A percentile compares a stretch with the other conserved stretches of the same genome.
Evolutionary conservation across 2,888 invertebrate genomes (phyloP).

Genomic region (Conops quadrifasciatus): DNA sequence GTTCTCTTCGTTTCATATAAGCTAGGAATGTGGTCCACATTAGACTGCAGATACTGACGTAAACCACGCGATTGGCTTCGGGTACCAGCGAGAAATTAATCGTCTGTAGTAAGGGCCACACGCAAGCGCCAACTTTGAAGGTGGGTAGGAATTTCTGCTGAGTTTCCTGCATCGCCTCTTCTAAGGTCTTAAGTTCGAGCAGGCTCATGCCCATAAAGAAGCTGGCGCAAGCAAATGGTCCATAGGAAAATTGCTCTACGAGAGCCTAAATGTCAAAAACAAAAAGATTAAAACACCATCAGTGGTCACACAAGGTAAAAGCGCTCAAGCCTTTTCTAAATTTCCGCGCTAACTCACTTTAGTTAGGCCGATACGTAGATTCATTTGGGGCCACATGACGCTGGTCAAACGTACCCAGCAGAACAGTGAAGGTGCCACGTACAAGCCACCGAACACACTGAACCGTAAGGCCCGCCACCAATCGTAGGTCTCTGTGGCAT

Average conservation of each 20-base stretch:
- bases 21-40: conserved; percentile 81
- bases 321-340: no score
- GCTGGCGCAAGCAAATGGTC: conserved; percentile 77
- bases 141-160: conserved; percentile 77
- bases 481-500: conserved; percentile 68
- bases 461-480: conserved; percentile 76
- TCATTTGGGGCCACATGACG: conserved; percentile 77
- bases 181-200: conserved; percentile 73
- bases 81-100: conserved; percentile 77
- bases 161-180: conserved; percentile 74
- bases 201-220: conserved; percentile 81
- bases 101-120: conserved; percentile 80
- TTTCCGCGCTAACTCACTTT: conserved; percentile 68
- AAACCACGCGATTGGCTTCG: conserved; percentile 77
- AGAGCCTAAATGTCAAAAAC: conserved; percentile 65
- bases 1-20: conserved; percentile 70
- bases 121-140: conserved; percentile 70
- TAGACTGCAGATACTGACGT: conserved; percentile 76
- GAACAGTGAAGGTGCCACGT: conserved; percentile 82
- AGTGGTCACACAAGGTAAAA: no score
- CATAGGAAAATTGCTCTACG: conserved; percentile 79
- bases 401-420: conserved; percentile 80
- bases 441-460: conserved; percentile 78
- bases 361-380: conserved; percentile 75
- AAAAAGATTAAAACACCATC: no score